Conservation (phyloP, 2,113 vertebrate species). For the Microcebus murinus region DNA sequence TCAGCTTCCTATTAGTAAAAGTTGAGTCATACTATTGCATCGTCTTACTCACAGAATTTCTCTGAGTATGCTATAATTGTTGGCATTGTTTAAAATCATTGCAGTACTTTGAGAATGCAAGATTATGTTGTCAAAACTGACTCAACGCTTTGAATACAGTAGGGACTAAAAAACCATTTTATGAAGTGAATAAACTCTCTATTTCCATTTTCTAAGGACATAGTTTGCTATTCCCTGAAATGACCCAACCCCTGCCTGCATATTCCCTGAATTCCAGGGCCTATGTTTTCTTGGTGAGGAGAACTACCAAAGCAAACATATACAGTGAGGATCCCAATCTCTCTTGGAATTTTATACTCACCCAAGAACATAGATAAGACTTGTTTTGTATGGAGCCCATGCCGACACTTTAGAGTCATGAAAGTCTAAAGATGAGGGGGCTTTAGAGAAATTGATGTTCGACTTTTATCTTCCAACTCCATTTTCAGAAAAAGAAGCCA, state of each 20-base stretch:
- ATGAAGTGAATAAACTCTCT: neutral
- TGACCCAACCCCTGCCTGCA: neutral
- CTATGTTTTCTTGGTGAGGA: neutral
- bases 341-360: neutral
- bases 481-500: neutral
- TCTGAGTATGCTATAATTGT: neutral
- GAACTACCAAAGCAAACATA: neutral
- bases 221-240: neutral
- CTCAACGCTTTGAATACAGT: neutral
- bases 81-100: neutral
- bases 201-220: neutral
- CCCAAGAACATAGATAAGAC: neutral
- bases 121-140: neutral
- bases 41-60: neutral
- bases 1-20: neutral
- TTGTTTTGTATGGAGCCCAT: neutral
- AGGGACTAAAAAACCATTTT: neutral
- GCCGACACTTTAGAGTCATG: neutral
- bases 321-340: neutral
- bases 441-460: slow-evolving; percentile 22
- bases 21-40: neutral
- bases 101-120: neutral
- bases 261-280: neutral
- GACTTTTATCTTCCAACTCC: neutral
- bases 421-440: neutral